These are phyloP conservation scores for Echinops telfairi DNA, from an alignment of 2,113 vertebrate species.

Conservation along the genomic window DNA sequence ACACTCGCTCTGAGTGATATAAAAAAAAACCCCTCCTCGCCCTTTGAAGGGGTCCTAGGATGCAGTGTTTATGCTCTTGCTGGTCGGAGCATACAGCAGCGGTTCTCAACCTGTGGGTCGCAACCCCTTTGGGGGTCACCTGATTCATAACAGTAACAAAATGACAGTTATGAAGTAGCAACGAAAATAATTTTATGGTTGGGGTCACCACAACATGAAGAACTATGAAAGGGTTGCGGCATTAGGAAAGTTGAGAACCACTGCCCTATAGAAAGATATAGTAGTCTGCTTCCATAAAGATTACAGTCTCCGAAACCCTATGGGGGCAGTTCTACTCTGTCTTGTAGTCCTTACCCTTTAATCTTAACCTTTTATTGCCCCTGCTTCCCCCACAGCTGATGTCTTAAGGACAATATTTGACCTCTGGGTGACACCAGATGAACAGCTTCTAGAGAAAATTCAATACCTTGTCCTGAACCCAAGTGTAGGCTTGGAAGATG, in stretches of 20 bases:
- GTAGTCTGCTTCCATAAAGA: neutral
- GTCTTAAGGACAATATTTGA: neutral
- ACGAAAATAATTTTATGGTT: no score
- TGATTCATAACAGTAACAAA: no score
- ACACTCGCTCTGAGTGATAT: neutral
- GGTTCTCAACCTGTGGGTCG: no score
- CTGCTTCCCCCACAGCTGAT: no score
- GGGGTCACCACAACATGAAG: no score
- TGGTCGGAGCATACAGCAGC: no score
- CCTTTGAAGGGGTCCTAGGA: neutral
- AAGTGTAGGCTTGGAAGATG: neutral
- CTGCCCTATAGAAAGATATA: no score
- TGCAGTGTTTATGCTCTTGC: neutral
- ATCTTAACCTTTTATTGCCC: no score
- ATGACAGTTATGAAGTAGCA: no score
- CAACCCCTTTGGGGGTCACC: no score
- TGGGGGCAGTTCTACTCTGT: neutral
- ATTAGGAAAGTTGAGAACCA: no score
- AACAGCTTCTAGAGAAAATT: slow-evolving; percentile 27
- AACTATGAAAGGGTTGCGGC: no score
- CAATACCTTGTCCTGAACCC: neutral
- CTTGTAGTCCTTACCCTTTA: neutral
- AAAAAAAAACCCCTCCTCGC: accelerated
- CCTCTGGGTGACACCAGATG: slow-evolving; percentile 83
- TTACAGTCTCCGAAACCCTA: neutral